These are phyloP conservation scores for Zhengitettix transpicula DNA, from an alignment of 2,888 invertebrate genomes.

Conservation along the genomic window DNA sequence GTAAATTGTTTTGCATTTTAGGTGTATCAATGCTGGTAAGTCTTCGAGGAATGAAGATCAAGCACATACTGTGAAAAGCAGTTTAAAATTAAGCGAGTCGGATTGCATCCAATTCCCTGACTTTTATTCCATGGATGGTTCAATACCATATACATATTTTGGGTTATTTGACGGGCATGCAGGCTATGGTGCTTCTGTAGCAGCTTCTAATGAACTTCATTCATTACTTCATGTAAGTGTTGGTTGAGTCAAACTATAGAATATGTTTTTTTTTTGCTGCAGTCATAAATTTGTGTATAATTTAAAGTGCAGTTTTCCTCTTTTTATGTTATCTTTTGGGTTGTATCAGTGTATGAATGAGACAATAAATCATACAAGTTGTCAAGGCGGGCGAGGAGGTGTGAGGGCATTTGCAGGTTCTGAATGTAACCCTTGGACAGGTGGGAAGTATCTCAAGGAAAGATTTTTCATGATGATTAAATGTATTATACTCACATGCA, in stretches of 20 bases:
- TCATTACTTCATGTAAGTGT: constrained; percentile 50
- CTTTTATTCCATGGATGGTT: neutral
- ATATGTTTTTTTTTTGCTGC: neutral
- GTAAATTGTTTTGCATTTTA: constrained; percentile 14
- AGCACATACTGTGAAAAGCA: constrained; percentile 27
- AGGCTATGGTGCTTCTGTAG: constrained; percentile 60
- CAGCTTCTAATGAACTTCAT: constrained; percentile 60
- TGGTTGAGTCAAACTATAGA: neutral
- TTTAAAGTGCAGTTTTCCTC: too few species aligned
- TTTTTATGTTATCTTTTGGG: too few species aligned
- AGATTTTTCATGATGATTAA: too few species aligned
- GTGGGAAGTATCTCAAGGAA: too few species aligned
- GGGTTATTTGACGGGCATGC: constrained; percentile 78
- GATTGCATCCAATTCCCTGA: neutral
- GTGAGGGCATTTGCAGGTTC: too few species aligned
- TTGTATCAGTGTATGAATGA: too few species aligned
- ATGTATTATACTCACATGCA: too few species aligned
- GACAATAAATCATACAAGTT: too few species aligned
- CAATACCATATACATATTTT: constrained; percentile 54
- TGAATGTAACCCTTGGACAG: too few species aligned
- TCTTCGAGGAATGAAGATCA: constrained; percentile 65
- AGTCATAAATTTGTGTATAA: neutral
- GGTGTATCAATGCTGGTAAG: constrained; percentile 61
- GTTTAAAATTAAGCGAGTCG: constrained; percentile 15
- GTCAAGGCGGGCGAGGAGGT: too few species aligned